Percentiles rank a stretch among this genome's conserved stretches.
These are phyloP conservation scores for Agriopis leucophaearia DNA, from an alignment of 2,888 invertebrate genomes.

Conservation along the genomic window DNA sequence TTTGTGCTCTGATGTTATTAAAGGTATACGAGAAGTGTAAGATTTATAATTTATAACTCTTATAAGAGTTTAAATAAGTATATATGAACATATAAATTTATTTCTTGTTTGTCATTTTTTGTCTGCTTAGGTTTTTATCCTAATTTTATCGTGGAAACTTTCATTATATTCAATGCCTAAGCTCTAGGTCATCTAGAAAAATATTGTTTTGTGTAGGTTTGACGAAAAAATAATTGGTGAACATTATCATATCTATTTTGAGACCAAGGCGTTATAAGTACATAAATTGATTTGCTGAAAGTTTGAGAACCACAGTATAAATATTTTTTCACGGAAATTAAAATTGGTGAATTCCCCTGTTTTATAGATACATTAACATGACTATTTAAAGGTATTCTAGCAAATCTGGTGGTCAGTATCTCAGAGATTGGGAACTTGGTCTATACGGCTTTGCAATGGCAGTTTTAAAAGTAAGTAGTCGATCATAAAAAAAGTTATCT, in stretches of 20 bases:
- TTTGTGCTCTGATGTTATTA: no score
- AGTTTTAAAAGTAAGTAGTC: slow-evolving; percentile 45
- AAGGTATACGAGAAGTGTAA: no score
- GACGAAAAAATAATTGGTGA: not conserved
- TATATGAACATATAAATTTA: no score
- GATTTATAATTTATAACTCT: no score
- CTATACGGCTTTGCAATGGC: slow-evolving; percentile 37
- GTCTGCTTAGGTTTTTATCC: no score
- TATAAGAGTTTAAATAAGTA: no score
- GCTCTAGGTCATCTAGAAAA: no score
- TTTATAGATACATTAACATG: slow-evolving; percentile 26
- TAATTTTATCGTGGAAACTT: no score
- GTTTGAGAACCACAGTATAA: slow-evolving; percentile 43
- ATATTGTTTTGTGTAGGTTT: not conserved
- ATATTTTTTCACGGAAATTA: slow-evolving; percentile 35
- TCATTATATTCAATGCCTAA: no score
- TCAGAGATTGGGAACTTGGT: slow-evolving; percentile 6
- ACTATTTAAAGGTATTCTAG: slow-evolving; percentile 38
- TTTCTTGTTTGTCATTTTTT: no score
- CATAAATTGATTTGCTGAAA: slow-evolving; percentile 14
- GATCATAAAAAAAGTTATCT: not conserved
- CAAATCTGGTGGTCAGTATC: slow-evolving; percentile 27
- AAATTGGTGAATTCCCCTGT: slow-evolving; percentile 42
- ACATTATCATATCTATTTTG: not conserved
- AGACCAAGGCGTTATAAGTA: not conserved